Conservation (phyloP, 2,113 vertebrate genomes). For the Alethe castanea region DNA sequence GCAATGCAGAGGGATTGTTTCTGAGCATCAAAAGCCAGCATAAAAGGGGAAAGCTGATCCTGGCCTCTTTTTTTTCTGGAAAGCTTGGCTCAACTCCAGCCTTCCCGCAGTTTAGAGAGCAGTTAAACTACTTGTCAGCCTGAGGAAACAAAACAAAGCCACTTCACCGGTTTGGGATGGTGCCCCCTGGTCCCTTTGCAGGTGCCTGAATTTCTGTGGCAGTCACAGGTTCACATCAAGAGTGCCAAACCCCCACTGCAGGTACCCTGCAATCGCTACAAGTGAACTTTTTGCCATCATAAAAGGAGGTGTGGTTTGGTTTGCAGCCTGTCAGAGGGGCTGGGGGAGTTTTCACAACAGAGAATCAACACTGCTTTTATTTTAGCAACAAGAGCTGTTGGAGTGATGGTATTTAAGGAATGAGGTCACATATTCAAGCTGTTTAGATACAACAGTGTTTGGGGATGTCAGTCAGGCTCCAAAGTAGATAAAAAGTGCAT, state of each 20-base stretch:
- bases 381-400: conserved; percentile 59
- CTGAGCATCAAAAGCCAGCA: not conserved
- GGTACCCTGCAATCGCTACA: not conserved
- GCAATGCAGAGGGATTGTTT: not conserved
- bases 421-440: conserved; percentile 59
- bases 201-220: not conserved
- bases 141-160: not conserved
- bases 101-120: not conserved
- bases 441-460: conserved; percentile 58
- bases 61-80: not conserved
- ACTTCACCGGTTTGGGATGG: not conserved
- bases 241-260: not conserved
- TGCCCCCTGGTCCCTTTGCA: not conserved
- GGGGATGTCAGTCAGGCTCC: conserved; percentile 54
- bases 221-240: not conserved
- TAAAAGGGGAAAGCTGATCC: not conserved
- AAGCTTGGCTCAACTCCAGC: not conserved
- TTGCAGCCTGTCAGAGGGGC: not conserved
- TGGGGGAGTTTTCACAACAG: conserved; percentile 29
- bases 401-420: conserved; percentile 73
- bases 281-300: not conserved
- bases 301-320: conserved; percentile 18
- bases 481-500: conserved; percentile 33
- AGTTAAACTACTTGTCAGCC: not conserved
- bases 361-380: conserved; percentile 41